Evolutionary conservation across 1,140 invertebrate species (phyloP), one percentile per base, ranked within the genome.

Genomic region (Rhopalosiphum maidis): DNA sequence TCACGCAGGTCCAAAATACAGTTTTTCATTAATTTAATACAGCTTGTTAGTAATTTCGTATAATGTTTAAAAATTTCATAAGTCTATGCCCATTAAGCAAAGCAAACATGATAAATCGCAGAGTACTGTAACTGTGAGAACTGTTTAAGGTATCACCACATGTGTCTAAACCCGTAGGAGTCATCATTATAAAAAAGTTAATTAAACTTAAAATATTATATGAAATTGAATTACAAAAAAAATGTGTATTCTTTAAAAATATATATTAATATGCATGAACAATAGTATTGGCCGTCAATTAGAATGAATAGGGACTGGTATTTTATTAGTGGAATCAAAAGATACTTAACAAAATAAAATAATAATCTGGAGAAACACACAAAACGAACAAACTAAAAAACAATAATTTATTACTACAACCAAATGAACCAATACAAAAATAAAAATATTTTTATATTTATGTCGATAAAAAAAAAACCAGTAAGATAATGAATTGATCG

Each of bases 21-120:
- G 55, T 90, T 90, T 90, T 90, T 25, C 22, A 68, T 90, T 68
- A 90, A 90, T 68, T 90, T 22, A 55, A 22, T 55, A 60, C 54
- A 37, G 18, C 89, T 60, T 54, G 88, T 90, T 55, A 90, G 35
- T 90, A 35, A 90, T 90, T 43, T 23, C 37, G 15, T 90, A 60
- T 60, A 43, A 54, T 51, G n/a, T 23, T 55, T 41, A 30, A 54
- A 89, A 37, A 89, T 25, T 15, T 55, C 88, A 54, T 35, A 22
- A n/a, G 23, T 55, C 22, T 23, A 6, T 54, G 37, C 21, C 87
- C 48, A 21, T 55, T 30, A 41, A 60, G 54, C 37, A 90, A 41
- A 60, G 37, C 37, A 90, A 90, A 90, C 55, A 68, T 90, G 37
- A 90, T 90, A 90, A 90, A 90, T 90, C 37, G 55, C 54, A 43